A percentile compares a stretch with the other conserved stretches of the same genome.
These are phyloP conservation scores for Planiliza haematocheilus DNA, from an alignment of 2,113 vertebrate genomes.

Conservation along the genomic window DNA sequence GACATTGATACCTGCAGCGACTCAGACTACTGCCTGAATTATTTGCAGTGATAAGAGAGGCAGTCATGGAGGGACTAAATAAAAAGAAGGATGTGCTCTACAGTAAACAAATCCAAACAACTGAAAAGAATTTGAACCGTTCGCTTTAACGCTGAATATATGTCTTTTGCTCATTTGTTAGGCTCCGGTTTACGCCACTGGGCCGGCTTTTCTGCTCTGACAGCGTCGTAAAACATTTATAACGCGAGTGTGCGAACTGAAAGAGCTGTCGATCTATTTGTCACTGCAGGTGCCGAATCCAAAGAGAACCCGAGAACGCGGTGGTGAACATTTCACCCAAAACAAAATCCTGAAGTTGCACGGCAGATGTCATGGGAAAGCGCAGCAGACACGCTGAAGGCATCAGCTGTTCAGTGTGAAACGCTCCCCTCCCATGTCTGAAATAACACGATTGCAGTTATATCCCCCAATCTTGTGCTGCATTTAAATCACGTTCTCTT, in stretches of 20 bases:
- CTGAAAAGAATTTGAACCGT: neutral
- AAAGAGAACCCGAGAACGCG: neutral
- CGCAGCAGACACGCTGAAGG: neutral
- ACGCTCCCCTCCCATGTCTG: neutral
- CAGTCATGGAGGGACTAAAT: neutral
- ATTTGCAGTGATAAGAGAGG: constrained; percentile 15
- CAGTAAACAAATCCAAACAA: neutral
- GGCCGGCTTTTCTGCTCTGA: too few relatives aligned
- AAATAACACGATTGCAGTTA: too few relatives aligned
- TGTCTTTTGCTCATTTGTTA: too few relatives aligned
- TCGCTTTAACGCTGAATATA: neutral
- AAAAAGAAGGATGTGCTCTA: neutral
- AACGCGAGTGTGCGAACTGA: neutral
- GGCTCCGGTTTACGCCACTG: too few relatives aligned
- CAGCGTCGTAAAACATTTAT: too few relatives aligned
- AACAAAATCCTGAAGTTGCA: neutral
- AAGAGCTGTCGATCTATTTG: neutral
- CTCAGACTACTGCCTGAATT: constrained; percentile 16
- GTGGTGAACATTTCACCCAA: neutral
- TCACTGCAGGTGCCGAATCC: neutral
- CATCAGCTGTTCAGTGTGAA: neutral
- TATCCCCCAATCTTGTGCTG: too few relatives aligned
- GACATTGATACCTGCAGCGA: constrained; percentile 27
- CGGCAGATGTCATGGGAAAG: constrained; percentile 16
- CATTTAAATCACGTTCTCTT: too few relatives aligned